A percentile compares a stretch with the other conserved stretches of the same genome.
phyloP scores from a whole-genome alignment of 2,113 vertebrate species.

The Acanthochromis polyacanthus region DNA sequence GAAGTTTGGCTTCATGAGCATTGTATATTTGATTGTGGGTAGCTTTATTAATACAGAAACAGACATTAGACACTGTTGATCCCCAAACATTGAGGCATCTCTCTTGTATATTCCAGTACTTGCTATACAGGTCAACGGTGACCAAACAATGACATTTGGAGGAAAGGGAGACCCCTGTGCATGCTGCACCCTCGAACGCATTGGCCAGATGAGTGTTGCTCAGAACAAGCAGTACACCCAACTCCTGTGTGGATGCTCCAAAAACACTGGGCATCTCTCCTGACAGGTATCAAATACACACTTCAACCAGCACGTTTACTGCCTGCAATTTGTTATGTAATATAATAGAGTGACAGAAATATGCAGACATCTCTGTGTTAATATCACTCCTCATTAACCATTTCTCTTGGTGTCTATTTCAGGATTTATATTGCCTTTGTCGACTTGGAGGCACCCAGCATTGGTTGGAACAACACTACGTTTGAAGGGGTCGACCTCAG shows the following conservation, averaged over 20 bases:
- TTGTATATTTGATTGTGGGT: not conserved
- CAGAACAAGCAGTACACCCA: too few species aligned
- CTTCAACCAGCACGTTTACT: not conserved
- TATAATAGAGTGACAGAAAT: not conserved
- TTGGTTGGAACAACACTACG: conserved; percentile 83
- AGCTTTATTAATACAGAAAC: too few species aligned
- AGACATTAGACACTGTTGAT: too few species aligned
- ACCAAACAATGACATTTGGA: too few species aligned
- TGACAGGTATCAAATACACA: conserved; percentile 85
- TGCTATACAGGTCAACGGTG: too few species aligned
- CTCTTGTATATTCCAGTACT: too few species aligned
- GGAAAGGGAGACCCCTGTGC: too few species aligned
- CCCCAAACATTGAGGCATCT: too few species aligned
- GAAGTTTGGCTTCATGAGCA: not conserved
- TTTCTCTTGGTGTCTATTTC: conserved; percentile 58
- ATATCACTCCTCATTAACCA: conserved; percentile 11
- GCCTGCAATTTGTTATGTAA: too few species aligned
- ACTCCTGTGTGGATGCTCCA: conserved; percentile 91
- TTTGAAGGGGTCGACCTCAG: conserved; percentile 69
- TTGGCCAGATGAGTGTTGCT: too few species aligned
- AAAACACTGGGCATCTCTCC: conserved; percentile 91
- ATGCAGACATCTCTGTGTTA: not conserved
- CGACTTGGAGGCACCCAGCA: conserved; percentile 82
- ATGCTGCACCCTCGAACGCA: too few species aligned
- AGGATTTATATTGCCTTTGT: conserved; percentile 85